Base-by-base conservation (phyloP, 2,113 vertebrate species). In the Mesitornis unicolor region DNA sequence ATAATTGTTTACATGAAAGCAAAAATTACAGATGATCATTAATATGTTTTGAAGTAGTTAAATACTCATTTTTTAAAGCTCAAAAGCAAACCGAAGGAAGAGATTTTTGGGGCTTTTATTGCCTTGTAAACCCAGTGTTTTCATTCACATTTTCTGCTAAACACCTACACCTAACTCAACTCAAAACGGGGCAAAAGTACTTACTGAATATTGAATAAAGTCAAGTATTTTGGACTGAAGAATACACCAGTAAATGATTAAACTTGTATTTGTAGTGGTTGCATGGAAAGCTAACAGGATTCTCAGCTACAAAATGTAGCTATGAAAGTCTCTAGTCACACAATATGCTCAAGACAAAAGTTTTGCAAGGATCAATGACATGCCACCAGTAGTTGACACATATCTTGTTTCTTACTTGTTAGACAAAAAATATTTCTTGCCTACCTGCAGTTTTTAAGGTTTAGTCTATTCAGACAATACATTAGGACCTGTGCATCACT, bases 401-500 rank as follows among this genome's bases (percentile, higher is more conserved):
- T 7, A 45, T 3, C 3, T 70, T 8, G 0, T 42, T 76, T 93
- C 43, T 69, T 35, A 50, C 14, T 67, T 73, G 51, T 16, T 59
- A 22, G 15, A 50, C 24, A 45, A 61, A 75, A 45, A 14, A 5
- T 0, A 0, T 38, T 59, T 84, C 84, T 97, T 50, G 79, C 93
- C 96, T 95, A 99, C 99, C 98, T 98, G 97, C 95, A 98, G 33
- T 98, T 98, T 93, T 98, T 98, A 80, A 99, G 95, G 89, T 98
- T 99, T 76, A 99, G 96, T 33, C 98, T 98, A 48, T 99, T 99
- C 89, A 99, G 98, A 95, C 99, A 99, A 76, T 98, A 99, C 8
- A 97, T 97, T 19, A 99, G 98, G 93, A 99, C 97, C 96, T 99
- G 99, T 26, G 99, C 99, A 33, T 99, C 99, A 25, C 98, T 97